Base-by-base conservation (phyloP, 2,888 invertebrate genomes). In the Melanophora roralis region DNA sequence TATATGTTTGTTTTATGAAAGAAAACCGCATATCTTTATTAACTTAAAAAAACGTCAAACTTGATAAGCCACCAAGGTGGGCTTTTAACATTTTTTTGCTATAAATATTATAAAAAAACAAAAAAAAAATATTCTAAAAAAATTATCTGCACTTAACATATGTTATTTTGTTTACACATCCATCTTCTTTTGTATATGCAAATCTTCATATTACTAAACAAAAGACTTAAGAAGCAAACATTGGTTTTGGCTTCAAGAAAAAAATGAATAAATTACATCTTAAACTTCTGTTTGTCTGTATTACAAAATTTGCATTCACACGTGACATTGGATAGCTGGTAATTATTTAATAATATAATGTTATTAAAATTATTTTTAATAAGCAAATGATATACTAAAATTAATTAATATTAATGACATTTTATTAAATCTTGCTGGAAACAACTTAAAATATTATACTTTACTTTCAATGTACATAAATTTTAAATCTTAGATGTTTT, bases 1-100 rank as follows among this genome's bases (percentile, higher is more conserved):
- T n/a, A n/a, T n/a, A n/a, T n/a, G 38, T 77, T 64, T 53, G 36
- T 77, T 53, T n/a, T 60, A 4, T 21, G 11, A 36, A 55, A 62
- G 47, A 38, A 75, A 76, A 77, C 76, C 76, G 57, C 76, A 77
- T 64, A 43, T 65, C 57, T 71, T 49, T 77, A 71, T 71, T 69
- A 76, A 64, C 69, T 69, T 64, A 55, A 47, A 32, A n/a, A 62
- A 43, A 49, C n/a, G 55, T 53, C 14, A 69, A 69, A 34, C 43
- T 49, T 57, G 23, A 65, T 53, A 59, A 71, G 53, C 64, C 65
- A 65, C 59, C 57, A 79, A 69, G 64, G 59, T 75, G 75, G 75
- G 49, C 49, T 74, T 32, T 45, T 40, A 34, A 55, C 62, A 47
- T 55, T 40, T 51, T 40, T 71, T 34, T 55, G 11, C 21, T 16